Base-by-base conservation (phyloP, 2,888 invertebrate species). In the Pandemis cinnamomeana region DNA sequence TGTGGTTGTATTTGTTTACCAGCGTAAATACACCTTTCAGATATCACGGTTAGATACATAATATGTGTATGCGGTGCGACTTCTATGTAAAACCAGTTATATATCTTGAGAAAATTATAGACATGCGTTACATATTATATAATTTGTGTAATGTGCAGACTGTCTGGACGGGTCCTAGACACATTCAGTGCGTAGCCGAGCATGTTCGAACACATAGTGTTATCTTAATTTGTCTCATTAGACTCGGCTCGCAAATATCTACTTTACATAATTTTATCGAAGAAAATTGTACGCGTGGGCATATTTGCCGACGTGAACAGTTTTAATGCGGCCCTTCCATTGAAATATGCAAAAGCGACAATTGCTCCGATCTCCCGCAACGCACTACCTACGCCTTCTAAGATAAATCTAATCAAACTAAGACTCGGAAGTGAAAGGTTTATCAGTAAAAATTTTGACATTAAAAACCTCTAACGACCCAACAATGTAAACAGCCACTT, bases 221-320 rank as follows among this genome's bases (percentile, higher is more conserved):
- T 90, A 90, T 90, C 91, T 90, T 90, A 91, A 91, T 91, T 89
- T 84, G 87, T 83, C 89, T 91, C 90, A 92, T 92, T 92, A 91
- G 85, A 85, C 84, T 83, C 80, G 80, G 83, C 83, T 84, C 83
- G 84, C 88, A 88, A 90, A 90, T 90, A 89, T 89, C 87, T 89
- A 89, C 85, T 91, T 91, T 89, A 87, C 89, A 91, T 91, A 89
- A 90, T 91, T 91, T 91, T 90, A 92, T 90, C 89, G 89, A 87
- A 89, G 90, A 89, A 92, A 90, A 91, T 89, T 90, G 89, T 87
- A 84, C 87, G 89, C 89, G 89, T 89, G 89, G 89, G 89, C 89
- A 85, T 78, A 83, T 79, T 79, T 78, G 83, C 77, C 81, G 84
- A 87, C 87, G 85, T 86, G 87, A 87, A 87, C 84, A 85, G 86